These are phyloP conservation scores for Papilio xuthus DNA, from an alignment of 1,140 invertebrate species.

Conservation along the genomic window DNA sequence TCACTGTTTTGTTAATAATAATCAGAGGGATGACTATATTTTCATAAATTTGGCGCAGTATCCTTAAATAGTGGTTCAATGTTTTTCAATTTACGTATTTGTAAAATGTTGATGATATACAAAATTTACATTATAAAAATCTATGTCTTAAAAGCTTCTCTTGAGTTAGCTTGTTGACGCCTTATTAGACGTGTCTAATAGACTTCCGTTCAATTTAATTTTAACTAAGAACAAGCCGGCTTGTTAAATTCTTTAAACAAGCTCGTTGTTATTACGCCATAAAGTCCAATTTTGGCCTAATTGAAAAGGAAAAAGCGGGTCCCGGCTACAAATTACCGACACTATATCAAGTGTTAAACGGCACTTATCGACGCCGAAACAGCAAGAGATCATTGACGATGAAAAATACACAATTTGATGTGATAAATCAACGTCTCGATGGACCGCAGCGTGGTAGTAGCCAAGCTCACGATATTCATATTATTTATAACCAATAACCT, in stretches of 20 bases:
- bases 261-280: slow-evolving; percentile 44
- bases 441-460: slow-evolving; percentile 59
- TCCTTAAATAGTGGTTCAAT: no score
- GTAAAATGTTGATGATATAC: not conserved
- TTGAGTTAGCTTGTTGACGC: not conserved
- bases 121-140: not conserved
- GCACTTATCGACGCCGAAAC: slow-evolving; percentile 76
- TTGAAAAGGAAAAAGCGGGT: slow-evolving; percentile 77
- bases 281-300: slow-evolving; percentile 72
- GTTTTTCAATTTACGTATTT: no score
- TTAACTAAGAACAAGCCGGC: slow-evolving; percentile 14
- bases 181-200: slow-evolving; percentile 8
- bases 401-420: slow-evolving; percentile 80
- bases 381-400: slow-evolving; percentile 68
- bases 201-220: slow-evolving; percentile 30
- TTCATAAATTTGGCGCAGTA: no score
- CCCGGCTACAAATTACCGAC: slow-evolving; percentile 76
- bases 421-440: slow-evolving; percentile 72
- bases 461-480: slow-evolving; percentile 60
- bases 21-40: no score
- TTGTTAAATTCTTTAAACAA: slow-evolving; percentile 29
- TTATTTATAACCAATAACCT: slow-evolving; percentile 68
- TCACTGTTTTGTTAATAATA: no score
- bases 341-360: slow-evolving; percentile 81
- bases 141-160: not conserved